Evolutionary conservation across 2,888 invertebrate genomes (phyloP).

Genomic region (Ernsta delagoae): DNA sequence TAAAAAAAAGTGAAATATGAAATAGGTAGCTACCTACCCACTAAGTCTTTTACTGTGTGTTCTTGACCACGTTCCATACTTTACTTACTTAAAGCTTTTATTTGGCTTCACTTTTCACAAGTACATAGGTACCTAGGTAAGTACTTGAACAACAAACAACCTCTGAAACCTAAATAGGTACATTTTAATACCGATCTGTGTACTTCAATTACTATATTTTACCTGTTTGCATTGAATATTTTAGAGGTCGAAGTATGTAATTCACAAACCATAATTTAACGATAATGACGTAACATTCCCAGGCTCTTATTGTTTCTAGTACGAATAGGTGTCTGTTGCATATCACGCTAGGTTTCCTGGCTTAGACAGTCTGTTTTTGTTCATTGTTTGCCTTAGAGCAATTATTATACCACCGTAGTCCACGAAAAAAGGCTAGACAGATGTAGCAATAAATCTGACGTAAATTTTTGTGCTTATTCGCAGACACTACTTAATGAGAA

Average conservation of each 20-base stretch:
- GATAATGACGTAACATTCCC: slow-evolving; percentile 53
- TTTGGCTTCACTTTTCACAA: slow-evolving; percentile 50
- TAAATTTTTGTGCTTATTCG: slow-evolving; percentile 19
- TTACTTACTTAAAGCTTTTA: slow-evolving; percentile 52
- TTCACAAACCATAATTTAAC: slow-evolving; percentile 58
- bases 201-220: not conserved
- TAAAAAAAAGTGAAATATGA: not conserved
- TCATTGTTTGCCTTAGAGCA: slow-evolving; percentile 18
- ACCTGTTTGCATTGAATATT: slow-evolving; percentile 8
- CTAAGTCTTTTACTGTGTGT: slow-evolving; percentile 45
- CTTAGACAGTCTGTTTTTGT: slow-evolving; percentile 19
- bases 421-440: slow-evolving; percentile 25
- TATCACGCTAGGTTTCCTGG: slow-evolving; percentile 51
- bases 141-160: slow-evolving; percentile 48
- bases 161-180: not conserved
- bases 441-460: slow-evolving; percentile 12
- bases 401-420: slow-evolving; percentile 7
- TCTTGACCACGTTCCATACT: slow-evolving; percentile 42
- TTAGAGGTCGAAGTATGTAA: slow-evolving; percentile 53
- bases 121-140: too few species aligned
- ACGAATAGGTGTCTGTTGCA: not conserved
- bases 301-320: slow-evolving; percentile 50
- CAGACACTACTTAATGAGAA: slow-evolving; percentile 22
- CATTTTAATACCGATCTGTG: not conserved
- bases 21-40: too few species aligned